Conservation (phyloP, 1,140 invertebrate species). For the Heliconius melpomene region DNA sequence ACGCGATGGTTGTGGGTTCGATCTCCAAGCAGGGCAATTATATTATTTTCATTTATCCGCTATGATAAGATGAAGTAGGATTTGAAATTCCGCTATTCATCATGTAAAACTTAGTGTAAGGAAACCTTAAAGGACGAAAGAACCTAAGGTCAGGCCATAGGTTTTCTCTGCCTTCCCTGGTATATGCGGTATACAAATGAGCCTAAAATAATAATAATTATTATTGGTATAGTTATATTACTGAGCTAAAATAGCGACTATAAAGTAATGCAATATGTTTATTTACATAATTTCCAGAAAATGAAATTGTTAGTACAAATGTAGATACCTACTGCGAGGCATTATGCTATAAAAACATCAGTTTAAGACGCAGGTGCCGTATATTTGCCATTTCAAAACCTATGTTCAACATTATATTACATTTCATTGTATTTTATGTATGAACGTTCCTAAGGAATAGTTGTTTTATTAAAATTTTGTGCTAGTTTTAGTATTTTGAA, state of each 20-base stretch:
- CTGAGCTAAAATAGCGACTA: neutral
- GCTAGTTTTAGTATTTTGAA: slow-evolving; percentile 7
- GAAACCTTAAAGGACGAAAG: too few species aligned
- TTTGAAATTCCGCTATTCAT: too few species aligned
- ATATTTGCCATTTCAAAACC: neutral
- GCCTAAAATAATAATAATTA: too few species aligned
- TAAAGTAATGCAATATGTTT: neutral
- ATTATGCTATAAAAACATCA: slow-evolving; percentile 11
- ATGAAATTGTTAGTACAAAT: slow-evolving; percentile 3
- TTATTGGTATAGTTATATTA: neutral
- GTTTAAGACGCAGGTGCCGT: slow-evolving; percentile 3
- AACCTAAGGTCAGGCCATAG: too few species aligned
- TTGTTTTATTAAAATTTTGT: slow-evolving; percentile 15
- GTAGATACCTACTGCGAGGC: neutral
- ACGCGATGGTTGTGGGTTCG: neutral
- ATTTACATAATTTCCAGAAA: slow-evolving; percentile 1
- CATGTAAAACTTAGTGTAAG: too few species aligned
- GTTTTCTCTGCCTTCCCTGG: too few species aligned
- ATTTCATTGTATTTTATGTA: neutral
- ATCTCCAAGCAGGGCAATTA: neutral
- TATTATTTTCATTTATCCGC: too few species aligned
- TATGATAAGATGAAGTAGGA: too few species aligned
- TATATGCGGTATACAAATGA: too few species aligned
- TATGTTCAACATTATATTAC: neutral
- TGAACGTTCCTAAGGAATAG: neutral